Percentiles rank a stretch among this genome's conserved stretches.
Evolutionary conservation across 2,888 invertebrate species (phyloP).

Genomic region (Barypeithes pellucidus): DNA sequence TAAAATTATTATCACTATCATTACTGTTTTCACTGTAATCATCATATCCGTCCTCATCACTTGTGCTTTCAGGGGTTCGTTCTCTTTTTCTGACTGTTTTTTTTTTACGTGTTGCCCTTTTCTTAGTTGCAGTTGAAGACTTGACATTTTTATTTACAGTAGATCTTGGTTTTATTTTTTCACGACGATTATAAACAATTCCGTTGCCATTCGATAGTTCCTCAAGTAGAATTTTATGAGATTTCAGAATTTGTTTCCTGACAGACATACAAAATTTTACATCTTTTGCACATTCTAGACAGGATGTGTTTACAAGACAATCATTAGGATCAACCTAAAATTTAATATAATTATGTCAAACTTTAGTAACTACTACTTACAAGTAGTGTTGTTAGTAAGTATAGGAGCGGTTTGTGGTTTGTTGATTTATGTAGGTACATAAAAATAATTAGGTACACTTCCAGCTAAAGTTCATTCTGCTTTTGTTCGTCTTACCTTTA

Average conservation of each 20-base stretch:
- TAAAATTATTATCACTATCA: slow-evolving; percentile 25
- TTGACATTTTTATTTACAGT: background rate
- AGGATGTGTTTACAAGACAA: slow-evolving; percentile 42
- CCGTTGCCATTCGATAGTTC: slow-evolving; percentile 1
- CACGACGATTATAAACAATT: background rate
- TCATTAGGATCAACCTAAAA: slow-evolving; percentile 47
- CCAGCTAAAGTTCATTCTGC: background rate
- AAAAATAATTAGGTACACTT: background rate
- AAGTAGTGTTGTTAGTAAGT: too few species aligned
- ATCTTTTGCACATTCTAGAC: slow-evolving; percentile 50
- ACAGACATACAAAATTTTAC: slow-evolving; percentile 53
- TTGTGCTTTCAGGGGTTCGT: slow-evolving; percentile 44
- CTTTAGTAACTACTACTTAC: background rate
- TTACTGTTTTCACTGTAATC: slow-evolving; percentile 21
- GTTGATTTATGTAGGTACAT: background rate
- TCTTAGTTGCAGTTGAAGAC: background rate
- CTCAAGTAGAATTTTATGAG: slow-evolving; percentile 38
- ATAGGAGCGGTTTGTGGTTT: background rate
- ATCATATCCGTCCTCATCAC: slow-evolving; percentile 28
- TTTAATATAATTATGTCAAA: background rate
- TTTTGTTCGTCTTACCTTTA: slow-evolving; percentile 58
- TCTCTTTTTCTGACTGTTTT: slow-evolving; percentile 31
- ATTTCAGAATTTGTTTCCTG: slow-evolving; percentile 45
- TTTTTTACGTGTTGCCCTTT: slow-evolving; percentile 12
- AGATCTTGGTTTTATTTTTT: slow-evolving; percentile 11